A percentile compares a stretch with the other conserved stretches of the same genome.
Evolutionary conservation across 2,888 invertebrate species (phyloP).

Genomic region (Aleiodes testaceus): DNA sequence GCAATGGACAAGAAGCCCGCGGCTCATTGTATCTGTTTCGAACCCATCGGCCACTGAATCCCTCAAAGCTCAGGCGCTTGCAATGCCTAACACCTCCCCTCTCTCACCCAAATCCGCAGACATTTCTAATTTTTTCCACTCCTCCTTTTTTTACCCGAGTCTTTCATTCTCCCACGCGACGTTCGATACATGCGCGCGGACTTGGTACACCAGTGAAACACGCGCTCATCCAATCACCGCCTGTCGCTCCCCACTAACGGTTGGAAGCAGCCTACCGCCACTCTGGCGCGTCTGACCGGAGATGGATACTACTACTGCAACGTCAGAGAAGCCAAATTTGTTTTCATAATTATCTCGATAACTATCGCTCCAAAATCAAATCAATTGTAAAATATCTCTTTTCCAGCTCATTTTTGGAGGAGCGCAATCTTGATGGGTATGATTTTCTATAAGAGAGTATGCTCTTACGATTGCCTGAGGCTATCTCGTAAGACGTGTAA

Average conservation of each 20-base stretch:
- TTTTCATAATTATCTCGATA: too few relatives aligned
- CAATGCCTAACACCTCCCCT: slow-evolving; percentile 43
- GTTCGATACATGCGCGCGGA: not conserved
- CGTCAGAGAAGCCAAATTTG: too few relatives aligned
- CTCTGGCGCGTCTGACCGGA: not conserved
- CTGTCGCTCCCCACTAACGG: slow-evolving; percentile 44
- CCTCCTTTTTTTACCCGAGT: slow-evolving; percentile 34
- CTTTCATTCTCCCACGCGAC: slow-evolving; percentile 26
- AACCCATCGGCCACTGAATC: slow-evolving; percentile 50
- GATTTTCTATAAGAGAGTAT: slow-evolving; percentile 38
- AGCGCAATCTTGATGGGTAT: too few relatives aligned
- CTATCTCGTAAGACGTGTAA: slow-evolving; percentile 41
- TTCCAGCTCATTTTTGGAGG: not conserved
- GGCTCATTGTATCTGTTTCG: slow-evolving; percentile 60
- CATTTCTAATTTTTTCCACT: slow-evolving; percentile 41
- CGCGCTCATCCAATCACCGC: slow-evolving; percentile 45
- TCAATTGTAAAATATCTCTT: too few relatives aligned
- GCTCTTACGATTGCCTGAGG: slow-evolving; percentile 33
- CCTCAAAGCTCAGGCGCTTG: slow-evolving; percentile 45
- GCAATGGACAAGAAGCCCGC: slow-evolving; percentile 63
- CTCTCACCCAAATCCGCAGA: slow-evolving; percentile 20
- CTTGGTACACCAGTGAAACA: slow-evolving; percentile 45
- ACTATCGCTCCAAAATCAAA: too few relatives aligned
- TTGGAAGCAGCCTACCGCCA: slow-evolving; percentile 22
- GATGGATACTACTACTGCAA: not conserved